Base-by-base conservation (phyloP, 2,113 vertebrate species). In the Orientallactaga bullata region DNA sequence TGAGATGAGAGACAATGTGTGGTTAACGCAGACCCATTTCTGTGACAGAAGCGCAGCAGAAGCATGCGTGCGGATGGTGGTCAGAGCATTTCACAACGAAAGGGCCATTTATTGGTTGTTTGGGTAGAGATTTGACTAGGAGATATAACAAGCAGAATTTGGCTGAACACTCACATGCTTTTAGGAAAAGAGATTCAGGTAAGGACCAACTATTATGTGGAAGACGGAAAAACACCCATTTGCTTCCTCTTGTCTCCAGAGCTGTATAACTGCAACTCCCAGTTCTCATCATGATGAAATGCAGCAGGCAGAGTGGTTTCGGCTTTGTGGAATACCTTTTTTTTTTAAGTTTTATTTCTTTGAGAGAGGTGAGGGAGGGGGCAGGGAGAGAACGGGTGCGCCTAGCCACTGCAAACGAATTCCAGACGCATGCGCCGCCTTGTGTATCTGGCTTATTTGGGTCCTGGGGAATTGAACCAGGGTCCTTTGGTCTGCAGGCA, bases 91-190 rank as follows among this genome's bases (percentile, higher is more conserved):
- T 90, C n/a, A 1, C 42, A 24, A 11, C 51, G 60, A 18, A 66
- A 88, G 82, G 39, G 28, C 21, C 21, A 23, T 32, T 83, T 32
- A 39, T n/a, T 78, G 42, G 8, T 58, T 24, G n/a, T 84, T 88
- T 95, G 87, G 26, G 69, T 77, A 47, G 61, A 78, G 58, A 81
- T 61, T 69, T 39, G 74, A 69, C 73, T 60, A 26, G 85, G n/a
- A 26, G 6, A 26, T 15, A 15, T 68, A 73, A 63, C 37, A 3
- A 7, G 73, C 16, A 82, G 72, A 78, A 91, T 85, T 39, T 30
- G n/a, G 78, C 95, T 69, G 77, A 91, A 95, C 55, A 76, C n/a
- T 39, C 20, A n/a, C 84, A 82, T 65, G 26, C 37, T 93, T 85
- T 80, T 69, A 35, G 85, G 77, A 47, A 93, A 73, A 89, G 61